Conservation (phyloP, 2,888 invertebrate species). For the Ophioninae sp. region DNA sequence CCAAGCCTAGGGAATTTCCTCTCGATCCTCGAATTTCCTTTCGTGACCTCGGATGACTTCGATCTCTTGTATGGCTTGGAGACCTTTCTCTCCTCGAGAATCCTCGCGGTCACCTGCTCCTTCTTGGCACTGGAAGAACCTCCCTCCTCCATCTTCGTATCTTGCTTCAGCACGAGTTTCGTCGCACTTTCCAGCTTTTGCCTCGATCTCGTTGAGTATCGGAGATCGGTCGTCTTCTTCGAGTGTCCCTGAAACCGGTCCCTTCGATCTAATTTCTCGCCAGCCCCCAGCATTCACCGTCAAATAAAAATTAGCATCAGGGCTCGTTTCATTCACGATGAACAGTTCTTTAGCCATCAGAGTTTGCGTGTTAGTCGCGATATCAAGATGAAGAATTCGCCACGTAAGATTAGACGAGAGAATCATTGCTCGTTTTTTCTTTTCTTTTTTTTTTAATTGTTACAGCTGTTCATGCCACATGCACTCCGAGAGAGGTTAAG, state of each 20-base stretch:
- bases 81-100: conserved; percentile 18
- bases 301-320: conserved; percentile 11
- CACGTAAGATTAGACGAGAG: conserved; percentile 16
- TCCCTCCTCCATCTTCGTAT: conserved; percentile 69
- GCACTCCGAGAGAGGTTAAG: conserved; percentile 56
- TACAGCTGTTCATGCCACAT: conserved; percentile 57
- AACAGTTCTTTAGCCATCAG: conserved; percentile 22
- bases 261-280: conserved; percentile 62
- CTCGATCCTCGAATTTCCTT: conserved; percentile 35
- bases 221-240: conserved; percentile 70
- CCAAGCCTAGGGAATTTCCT: conserved; percentile 46
- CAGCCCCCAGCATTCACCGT: conserved; percentile 17
- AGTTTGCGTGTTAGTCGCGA: conserved; percentile 53
- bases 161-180: conserved; percentile 74
- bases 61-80: conserved; percentile 48
- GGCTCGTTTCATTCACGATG: not conserved
- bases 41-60: conserved; percentile 38
- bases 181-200: conserved; percentile 77
- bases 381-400: conserved; percentile 17
- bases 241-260: conserved; percentile 75
- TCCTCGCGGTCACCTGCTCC: conserved; percentile 19
- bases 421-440: conserved; percentile 1
- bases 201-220: conserved; percentile 75
- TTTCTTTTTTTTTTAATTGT: conserved; percentile 37
- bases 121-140: conserved; percentile 19